Evolutionary conservation across 2,888 invertebrate species (phyloP).

Genomic region (Fragum fragum): DNA sequence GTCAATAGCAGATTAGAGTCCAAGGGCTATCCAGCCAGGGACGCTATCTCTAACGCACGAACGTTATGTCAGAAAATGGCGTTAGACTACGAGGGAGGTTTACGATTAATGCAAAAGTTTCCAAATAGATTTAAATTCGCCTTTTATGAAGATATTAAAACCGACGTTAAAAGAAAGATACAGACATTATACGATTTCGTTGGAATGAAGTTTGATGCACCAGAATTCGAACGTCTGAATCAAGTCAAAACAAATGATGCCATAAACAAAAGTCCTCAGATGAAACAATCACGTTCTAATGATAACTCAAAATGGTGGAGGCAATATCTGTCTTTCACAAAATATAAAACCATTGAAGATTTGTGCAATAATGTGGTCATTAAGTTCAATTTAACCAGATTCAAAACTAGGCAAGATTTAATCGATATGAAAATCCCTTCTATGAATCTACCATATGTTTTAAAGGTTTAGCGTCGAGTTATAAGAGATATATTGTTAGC

Average conservation of each 20-base stretch:
- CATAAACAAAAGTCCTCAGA: conserved; percentile 25
- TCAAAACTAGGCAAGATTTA: conserved; percentile 33
- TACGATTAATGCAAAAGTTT: conserved; percentile 36
- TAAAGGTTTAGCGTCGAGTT: conserved; percentile 14
- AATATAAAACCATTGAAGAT: conserved; percentile 36
- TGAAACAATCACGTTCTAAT: conserved; percentile 20
- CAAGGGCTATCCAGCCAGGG: conserved; percentile 50
- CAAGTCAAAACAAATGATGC: conserved; percentile 46
- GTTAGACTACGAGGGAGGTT: conserved; percentile 40
- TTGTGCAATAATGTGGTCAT: conserved; percentile 35
- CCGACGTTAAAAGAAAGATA: conserved; percentile 32
- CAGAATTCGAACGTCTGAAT: conserved; percentile 32
- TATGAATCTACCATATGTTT: conserved; percentile 29
- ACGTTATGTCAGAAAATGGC: conserved; percentile 52
- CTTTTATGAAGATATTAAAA: conserved; percentile 59
- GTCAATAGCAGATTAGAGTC: conserved; percentile 54
- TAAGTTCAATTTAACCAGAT: conserved; percentile 44
- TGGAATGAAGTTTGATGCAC: conserved; percentile 43
- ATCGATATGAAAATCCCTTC: conserved; percentile 32
- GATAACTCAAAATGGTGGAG: conserved; percentile 64
- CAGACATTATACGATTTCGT: conserved; percentile 47
- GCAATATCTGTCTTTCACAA: conserved; percentile 34
- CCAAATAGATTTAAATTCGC: conserved; percentile 55
- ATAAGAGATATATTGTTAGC: too few species aligned
- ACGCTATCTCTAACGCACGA: conserved; percentile 39